These are phyloP conservation scores for Synanthedon vespiformis DNA, from an alignment of 2,888 invertebrate species.

Conservation along the genomic window DNA sequence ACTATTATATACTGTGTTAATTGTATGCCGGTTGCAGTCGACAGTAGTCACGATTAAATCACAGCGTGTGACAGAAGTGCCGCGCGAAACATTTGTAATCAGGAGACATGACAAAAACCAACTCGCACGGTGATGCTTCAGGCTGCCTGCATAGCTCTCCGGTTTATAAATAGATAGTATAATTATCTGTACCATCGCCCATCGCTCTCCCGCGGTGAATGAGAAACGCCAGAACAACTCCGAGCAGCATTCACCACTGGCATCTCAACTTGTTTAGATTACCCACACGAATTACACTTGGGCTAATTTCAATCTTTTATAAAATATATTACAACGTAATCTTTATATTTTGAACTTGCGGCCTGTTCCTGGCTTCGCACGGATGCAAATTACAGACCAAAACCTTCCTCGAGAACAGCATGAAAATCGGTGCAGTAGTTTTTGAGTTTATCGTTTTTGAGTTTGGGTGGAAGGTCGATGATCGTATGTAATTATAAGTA, in stretches of 20 bases:
- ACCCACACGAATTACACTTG: constrained; percentile 15
- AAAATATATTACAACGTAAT: too few species aligned
- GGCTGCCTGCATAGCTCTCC: background rate
- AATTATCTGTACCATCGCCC: constrained; percentile 2
- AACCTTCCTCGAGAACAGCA: too few species aligned
- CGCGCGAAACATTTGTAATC: constrained; percentile 38
- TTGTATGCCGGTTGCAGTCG: background rate
- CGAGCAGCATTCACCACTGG: constrained; percentile 1
- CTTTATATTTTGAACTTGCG: background rate
- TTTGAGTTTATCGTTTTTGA: too few species aligned
- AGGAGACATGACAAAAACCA: constrained; percentile 38
- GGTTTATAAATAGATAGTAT: constrained; percentile 5
- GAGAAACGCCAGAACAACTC: constrained; percentile 2
- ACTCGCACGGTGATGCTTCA: constrained; percentile 16
- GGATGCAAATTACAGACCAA: too few species aligned
- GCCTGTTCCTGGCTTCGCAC: too few species aligned
- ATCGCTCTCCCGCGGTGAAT: constrained; percentile 4
- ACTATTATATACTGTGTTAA: too few species aligned
- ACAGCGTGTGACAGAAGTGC: background rate
- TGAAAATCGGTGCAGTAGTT: too few species aligned
- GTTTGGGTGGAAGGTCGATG: too few species aligned
- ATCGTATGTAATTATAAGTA: too few species aligned
- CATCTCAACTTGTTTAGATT: constrained; percentile 36
- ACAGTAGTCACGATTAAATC: background rate
- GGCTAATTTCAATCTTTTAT: too few species aligned